A percentile compares a stretch with the other conserved stretches of the same genome.
These are phyloP conservation scores for Helicoverpa zea DNA, from an alignment of 1,140 invertebrate species.

Conservation along the genomic window DNA sequence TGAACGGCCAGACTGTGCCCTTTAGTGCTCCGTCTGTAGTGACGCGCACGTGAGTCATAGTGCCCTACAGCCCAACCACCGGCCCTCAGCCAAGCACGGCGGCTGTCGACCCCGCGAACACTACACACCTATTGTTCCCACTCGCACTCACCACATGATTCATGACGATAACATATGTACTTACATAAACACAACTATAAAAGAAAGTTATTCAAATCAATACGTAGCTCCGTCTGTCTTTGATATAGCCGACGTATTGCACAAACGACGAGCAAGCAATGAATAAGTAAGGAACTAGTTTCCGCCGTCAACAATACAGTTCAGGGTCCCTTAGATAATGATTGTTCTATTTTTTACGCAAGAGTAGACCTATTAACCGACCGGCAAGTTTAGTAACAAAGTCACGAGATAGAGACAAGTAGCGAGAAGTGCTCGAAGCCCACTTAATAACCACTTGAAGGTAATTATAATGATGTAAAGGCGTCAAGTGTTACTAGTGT, in stretches of 20 bases:
- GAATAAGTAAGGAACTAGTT: constrained; percentile 24
- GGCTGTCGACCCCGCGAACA: constrained; percentile 23
- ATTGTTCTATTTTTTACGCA: neutral
- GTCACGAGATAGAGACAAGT: neutral
- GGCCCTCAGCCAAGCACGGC: constrained; percentile 4
- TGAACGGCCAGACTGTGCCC: constrained; percentile 4
- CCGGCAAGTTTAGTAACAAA: neutral
- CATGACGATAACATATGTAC: neutral
- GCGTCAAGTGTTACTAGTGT: too few relatives aligned
- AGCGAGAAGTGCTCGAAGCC: neutral
- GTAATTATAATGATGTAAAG: too few relatives aligned
- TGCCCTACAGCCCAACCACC: neutral
- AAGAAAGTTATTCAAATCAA: constrained; percentile 12
- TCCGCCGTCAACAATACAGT: neutral
- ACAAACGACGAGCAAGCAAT: constrained; percentile 2
- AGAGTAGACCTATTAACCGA: neutral
- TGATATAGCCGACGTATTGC: neutral
- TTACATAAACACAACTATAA: neutral
- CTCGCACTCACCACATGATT: neutral
- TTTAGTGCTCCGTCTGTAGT: neutral
- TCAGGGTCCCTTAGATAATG: constrained; percentile 18
- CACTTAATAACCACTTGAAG: neutral
- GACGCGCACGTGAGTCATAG: constrained; percentile 5
- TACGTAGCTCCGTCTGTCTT: neutral
- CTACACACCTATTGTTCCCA: constrained; percentile 12